These are phyloP conservation scores for Alethe castanea DNA, from an alignment of 2,113 vertebrate genomes.

Conservation along the genomic window DNA sequence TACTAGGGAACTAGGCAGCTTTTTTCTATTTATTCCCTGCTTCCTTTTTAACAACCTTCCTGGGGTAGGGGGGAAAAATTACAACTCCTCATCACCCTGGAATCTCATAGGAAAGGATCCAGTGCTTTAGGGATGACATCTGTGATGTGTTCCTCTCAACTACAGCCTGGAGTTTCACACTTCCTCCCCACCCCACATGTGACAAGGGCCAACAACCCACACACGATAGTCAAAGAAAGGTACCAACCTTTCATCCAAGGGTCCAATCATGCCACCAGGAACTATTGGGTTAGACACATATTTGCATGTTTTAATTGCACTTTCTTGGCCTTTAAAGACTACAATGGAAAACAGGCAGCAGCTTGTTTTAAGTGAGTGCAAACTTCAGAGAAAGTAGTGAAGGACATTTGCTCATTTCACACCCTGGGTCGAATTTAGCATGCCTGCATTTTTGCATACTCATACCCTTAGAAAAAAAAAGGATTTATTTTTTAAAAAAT, in stretches of 20 bases:
- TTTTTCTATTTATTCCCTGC: background rate
- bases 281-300: background rate
- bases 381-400: background rate
- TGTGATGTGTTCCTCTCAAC: background rate
- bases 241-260: background rate
- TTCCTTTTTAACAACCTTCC: background rate
- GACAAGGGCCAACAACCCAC: background rate
- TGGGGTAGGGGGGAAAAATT: background rate
- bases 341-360: background rate
- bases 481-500: background rate
- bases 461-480: conserved; percentile 1
- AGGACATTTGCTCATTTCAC: background rate
- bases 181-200: background rate
- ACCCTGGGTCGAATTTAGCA: background rate
- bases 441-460: background rate
- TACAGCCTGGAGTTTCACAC: background rate
- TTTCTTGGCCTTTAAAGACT: background rate
- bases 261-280: background rate
- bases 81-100: background rate
- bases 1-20: background rate
- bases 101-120: background rate
- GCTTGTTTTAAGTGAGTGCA: background rate
- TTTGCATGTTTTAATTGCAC: background rate
- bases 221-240: background rate
- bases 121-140: background rate